Base-by-base conservation (phyloP, 1,140 invertebrate genomes). In the Tetramorium parvispinum region DNA sequence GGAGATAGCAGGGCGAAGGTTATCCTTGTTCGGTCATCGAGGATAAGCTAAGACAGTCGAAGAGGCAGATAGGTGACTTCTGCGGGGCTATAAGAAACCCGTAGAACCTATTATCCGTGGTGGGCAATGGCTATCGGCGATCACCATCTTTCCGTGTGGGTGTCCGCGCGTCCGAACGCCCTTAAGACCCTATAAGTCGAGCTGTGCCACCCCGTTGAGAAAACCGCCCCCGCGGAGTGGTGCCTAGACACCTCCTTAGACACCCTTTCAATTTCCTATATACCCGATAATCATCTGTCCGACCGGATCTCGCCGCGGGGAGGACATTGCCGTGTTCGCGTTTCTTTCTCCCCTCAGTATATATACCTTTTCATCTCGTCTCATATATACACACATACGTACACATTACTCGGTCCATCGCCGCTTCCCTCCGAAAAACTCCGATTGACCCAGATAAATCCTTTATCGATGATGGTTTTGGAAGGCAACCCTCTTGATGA, bases 221-320 rank as follows among this genome's bases (percentile, higher is more conserved):
- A 89, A 87, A 89, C 85, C 92, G 89, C 87, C 91, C 89, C 88
- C 89, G 87, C 87, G 85, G 70, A 83, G 79, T 68, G 18, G 55
- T 8, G 81, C 66, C 86, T 93, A 94, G 92, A 94, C 94, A 95
- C 93, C 93, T 94, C 89, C 92, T 94, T 91, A 93, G 91, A 93
- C 92, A 94, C 93, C 94, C 94, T 94, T 94, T 94, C 94, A 94
- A 94, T 95, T 94, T 93, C 92, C 93, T 92, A 94, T 94, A 93
- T 92, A 85, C 87, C 91, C 89, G 94, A 94, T 94, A 94, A 93
- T 94, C 92, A 94, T 94, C 94, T 94, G 37, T 63, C 59, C 82
- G 79, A 68, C 83, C 86, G 83, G 73, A 89, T 89, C 88, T 87
- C 90, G 68, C 90, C 82, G 79, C 85, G 85, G 89, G 87, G 65